Evolutionary conservation across 2,888 invertebrate species (phyloP), one percentile per base, ranked within the genome.

Genomic region (Synergus itoensis): DNA sequence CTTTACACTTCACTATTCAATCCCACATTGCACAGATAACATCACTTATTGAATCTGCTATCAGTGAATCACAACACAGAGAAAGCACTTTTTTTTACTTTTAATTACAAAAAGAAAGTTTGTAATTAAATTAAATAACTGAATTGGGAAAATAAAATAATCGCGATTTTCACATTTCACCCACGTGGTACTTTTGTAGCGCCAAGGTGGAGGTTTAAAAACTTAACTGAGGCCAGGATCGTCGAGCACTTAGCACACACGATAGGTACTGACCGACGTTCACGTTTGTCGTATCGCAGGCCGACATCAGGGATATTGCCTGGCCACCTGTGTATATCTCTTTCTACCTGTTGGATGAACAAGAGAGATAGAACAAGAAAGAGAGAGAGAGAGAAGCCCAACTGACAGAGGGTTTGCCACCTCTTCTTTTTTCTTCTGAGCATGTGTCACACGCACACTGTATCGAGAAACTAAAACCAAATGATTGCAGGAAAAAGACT

Each of bases 261-360:
- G 86, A 87, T 84, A 87, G 84, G 77, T 85, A 88, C 89, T 88
- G 89, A 85, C 87, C 88, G 84, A 83, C 85, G 80, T 85, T 85
- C 83, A 79, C 80, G 85, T 82, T 84, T 85, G 85, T 81, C 85
- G 84, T 85, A 87, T 84, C 86, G 84, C 84, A 79, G 76, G 81
- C 84, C 84, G 82, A 83, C 88, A 88, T 86, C 86, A 84, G 83
- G 87, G 87, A 88, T 87, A 89, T 88, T 86, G 86, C 81, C 81
- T 79, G 85, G 85, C 89, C 88, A 88, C 88, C 90, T 90, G 89
- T 87, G 85, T 64, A 60, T 86, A 78, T 81, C 85, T 86, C 84
- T 86, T 85, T 84, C 87, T 88, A 89, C 88, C 90, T 88, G 87
- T 87, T 76, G 62, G 75, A 65, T 80, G 77, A 79, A 57, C 60